phyloP scores from a whole-genome alignment of 2,797 vertebrate species.

The Bradypus variegatus region DNA sequence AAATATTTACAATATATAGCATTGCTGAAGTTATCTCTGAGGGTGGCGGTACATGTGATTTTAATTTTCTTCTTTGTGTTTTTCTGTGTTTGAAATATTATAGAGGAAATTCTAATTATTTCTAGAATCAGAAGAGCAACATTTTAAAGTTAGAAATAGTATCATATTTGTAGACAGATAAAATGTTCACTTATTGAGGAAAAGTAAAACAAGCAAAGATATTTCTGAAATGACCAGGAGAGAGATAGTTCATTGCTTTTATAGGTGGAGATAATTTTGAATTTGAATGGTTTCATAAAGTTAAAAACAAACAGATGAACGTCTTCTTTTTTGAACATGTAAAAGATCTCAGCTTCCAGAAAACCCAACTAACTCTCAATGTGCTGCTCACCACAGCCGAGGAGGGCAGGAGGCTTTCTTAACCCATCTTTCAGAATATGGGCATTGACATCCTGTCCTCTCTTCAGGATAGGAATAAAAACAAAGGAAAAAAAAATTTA shows the following conservation, averaged over 20 bases:
- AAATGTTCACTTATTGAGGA: too few species aligned
- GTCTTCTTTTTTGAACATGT: not conserved
- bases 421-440: accelerated
- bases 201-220: not conserved
- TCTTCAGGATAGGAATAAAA: not conserved
- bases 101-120: not conserved
- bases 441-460: not conserved
- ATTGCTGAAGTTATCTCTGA: not conserved
- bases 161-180: not conserved
- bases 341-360: not conserved
- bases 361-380: not conserved
- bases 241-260: not conserved
- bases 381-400: not conserved
- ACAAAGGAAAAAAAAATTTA: not conserved
- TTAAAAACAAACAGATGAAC: not conserved
- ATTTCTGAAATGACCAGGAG: not conserved
- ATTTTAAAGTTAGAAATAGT: not conserved
- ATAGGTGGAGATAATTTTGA: not conserved
- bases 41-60: not conserved
- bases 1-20: too few species aligned
- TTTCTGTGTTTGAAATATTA: not conserved
- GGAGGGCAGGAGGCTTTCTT: not conserved
- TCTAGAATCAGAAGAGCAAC: not conserved
- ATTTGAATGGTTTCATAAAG: not conserved
- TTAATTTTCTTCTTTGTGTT: not conserved